These are phyloP conservation scores for Callaeas wilsoni DNA, from an alignment of 2,113 vertebrate genomes.

Conservation along the genomic window DNA sequence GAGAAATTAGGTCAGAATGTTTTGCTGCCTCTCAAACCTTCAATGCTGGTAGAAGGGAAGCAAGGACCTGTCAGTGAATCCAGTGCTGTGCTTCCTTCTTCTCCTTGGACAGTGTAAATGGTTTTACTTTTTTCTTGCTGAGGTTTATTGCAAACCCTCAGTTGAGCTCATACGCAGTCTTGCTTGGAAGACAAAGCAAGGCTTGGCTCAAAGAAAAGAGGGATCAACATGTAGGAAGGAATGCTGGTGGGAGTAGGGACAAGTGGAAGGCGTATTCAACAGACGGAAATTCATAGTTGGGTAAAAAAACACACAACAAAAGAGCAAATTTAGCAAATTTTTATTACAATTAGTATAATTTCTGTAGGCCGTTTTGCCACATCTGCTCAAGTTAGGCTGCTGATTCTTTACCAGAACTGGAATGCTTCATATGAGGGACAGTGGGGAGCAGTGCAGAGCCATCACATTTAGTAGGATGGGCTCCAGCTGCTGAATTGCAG, in stretches of 20 bases:
- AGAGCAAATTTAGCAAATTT: not conserved
- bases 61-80: not conserved
- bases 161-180: not conserved
- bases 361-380: not conserved
- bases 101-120: not conserved
- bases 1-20: not conserved
- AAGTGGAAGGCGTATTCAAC: not conserved
- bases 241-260: not conserved
- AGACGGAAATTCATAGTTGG: not conserved
- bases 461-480: not conserved
- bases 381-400: not conserved
- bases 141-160: not conserved
- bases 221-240: not conserved
- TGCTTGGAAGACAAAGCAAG: not conserved
- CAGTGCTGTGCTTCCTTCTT: not conserved
- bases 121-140: not conserved
- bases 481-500: conserved; percentile 17
- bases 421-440: not conserved
- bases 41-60: not conserved
- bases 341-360: not conserved
- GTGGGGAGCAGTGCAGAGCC: not conserved
- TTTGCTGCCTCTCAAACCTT: not conserved
- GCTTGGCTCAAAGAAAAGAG: not conserved
- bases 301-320: not conserved
- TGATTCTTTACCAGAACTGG: not conserved